phyloP scores from a whole-genome alignment of 2,113 vertebrate species.

The Actinemys pallida region DNA sequence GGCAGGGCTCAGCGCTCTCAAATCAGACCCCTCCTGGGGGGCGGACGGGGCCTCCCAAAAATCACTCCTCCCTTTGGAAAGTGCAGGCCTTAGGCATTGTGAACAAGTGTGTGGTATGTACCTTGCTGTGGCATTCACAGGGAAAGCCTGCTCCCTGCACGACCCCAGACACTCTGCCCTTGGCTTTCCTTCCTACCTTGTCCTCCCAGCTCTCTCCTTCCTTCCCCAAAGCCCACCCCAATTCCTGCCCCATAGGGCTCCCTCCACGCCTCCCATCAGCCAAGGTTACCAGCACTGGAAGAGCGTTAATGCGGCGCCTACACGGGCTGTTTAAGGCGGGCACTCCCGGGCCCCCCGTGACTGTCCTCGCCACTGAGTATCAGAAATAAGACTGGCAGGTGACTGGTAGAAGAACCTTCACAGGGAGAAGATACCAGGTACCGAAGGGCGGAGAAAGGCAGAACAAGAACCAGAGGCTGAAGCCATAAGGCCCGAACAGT shows the following conservation, averaged over 20 bases:
- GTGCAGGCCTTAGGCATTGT: neutral
- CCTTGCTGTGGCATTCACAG: neutral
- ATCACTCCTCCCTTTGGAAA: neutral
- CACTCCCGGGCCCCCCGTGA: too few species aligned
- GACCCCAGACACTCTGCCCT: too few species aligned
- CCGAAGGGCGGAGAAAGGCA: neutral
- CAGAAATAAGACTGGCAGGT: neutral
- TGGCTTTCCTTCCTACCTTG: neutral
- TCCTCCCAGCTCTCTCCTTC: too few species aligned
- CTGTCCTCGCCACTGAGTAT: neutral
- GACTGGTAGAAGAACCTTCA: neutral
- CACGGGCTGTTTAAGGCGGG: neutral
- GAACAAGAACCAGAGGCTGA: neutral
- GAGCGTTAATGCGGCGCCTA: neutral
- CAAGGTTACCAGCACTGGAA: too few species aligned
- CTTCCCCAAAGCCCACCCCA: neutral
- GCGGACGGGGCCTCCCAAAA: rapidly evolving
- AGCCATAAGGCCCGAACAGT: neutral
- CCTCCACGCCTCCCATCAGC: neutral
- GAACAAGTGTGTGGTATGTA: neutral
- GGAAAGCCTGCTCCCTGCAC: neutral
- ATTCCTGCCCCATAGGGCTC: neutral
- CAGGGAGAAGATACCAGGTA: neutral
- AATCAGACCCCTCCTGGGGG: neutral
- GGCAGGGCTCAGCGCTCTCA: neutral